phyloP scores from a whole-genome alignment of 2,113 vertebrate genomes.

The Cariama cristata region DNA sequence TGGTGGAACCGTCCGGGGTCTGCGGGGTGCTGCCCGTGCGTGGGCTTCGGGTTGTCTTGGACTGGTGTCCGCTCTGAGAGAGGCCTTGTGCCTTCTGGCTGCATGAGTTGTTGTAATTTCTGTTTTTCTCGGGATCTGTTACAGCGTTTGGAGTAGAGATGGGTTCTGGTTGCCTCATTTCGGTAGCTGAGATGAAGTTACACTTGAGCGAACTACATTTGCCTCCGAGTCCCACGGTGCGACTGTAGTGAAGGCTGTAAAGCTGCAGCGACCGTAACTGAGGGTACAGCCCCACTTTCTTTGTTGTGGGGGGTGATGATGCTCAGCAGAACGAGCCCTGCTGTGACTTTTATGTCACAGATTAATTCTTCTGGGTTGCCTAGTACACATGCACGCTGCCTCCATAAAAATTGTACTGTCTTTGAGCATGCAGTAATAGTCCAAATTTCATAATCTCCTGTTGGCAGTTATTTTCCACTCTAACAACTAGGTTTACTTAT shows the following conservation, averaged over 20 bases:
- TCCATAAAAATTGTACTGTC: rapidly evolving
- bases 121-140: neutral
- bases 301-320: neutral
- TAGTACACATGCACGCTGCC: rapidly evolving
- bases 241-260: neutral
- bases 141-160: neutral
- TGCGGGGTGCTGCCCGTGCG: neutral
- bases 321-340: neutral
- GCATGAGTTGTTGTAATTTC: neutral
- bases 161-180: neutral
- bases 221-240: neutral
- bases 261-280: neutral
- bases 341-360: neutral
- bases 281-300: rapidly evolving
- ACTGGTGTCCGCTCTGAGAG: neutral
- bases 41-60: neutral
- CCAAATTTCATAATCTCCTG: neutral
- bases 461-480: neutral
- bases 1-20: rapidly evolving
- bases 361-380: neutral
- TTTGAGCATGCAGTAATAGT: neutral
- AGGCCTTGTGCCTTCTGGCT: neutral
- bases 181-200: neutral
- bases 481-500: neutral
- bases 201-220: neutral